A percentile compares a stretch with the other conserved stretches of the same genome.
These are phyloP conservation scores for Tragelaphus eurycerus DNA, from an alignment of 2,797 vertebrate species.

Conservation along the genomic window DNA sequence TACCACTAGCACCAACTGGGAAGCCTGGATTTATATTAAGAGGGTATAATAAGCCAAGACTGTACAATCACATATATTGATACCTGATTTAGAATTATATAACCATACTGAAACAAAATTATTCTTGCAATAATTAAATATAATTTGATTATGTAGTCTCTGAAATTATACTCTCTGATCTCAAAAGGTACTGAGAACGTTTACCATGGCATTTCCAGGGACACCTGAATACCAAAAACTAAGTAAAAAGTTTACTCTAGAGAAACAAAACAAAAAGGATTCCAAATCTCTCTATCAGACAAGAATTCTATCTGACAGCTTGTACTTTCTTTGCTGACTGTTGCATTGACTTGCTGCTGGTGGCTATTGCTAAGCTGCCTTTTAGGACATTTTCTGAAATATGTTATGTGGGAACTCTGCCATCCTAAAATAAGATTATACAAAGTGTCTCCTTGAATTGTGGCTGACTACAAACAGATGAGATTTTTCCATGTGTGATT, in stretches of 20 bases:
- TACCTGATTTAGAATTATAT: background rate
- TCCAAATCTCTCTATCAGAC: background rate
- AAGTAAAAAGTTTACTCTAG: background rate
- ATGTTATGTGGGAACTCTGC: background rate
- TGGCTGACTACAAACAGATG: background rate
- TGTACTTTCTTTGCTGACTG: background rate
- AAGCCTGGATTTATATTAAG: background rate
- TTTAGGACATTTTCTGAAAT: conserved; percentile 46
- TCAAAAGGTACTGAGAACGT: background rate
- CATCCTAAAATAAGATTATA: background rate
- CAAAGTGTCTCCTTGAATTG: background rate
- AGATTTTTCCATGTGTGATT: background rate
- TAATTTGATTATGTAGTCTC: background rate
- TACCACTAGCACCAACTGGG: background rate
- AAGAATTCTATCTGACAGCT: background rate
- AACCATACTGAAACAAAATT: background rate
- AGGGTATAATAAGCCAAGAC: background rate
- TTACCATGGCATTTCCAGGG: background rate
- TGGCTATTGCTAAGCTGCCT: background rate
- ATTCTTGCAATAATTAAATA: background rate
- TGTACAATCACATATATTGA: background rate
- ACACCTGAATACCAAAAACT: background rate
- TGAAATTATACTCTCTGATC: background rate
- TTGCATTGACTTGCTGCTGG: background rate
- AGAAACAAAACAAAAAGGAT: conserved; percentile 5